A percentile compares a stretch with the other conserved stretches of the same genome.
Conservation (phyloP, 2,113 vertebrate species). For the pig (Sus scrofa) region T2T-Sscrofa CM000817.6:16600001-16600500, state of each 20-base stretch:
- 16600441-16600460: not conserved
- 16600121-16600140: slow-evolving; percentile 60
- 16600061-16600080: not conserved
- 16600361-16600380: not conserved
- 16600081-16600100: not conserved
- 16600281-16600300: not conserved
- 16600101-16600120: slow-evolving; percentile 7
- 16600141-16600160: not conserved
- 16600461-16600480: not conserved
- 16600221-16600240: slow-evolving; percentile 48
- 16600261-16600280: slow-evolving; percentile 16
- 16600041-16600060: not conserved
- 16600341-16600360: slow-evolving; percentile 17
- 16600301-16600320: not conserved
- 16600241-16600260: slow-evolving; percentile 21
- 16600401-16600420: slow-evolving; percentile 1
- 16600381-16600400: slow-evolving; percentile 32
- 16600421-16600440: not conserved
- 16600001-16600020: not conserved
- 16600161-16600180: slow-evolving; percentile 31
- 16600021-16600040: not conserved
- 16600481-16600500: not conserved
- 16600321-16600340: slow-evolving; percentile 53
- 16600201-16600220: slow-evolving; percentile 60
- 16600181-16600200: slow-evolving; percentile 38